Evolutionary conservation across 2,888 invertebrate genomes (phyloP).

Genomic region (Hyposoter didymator): DNA sequence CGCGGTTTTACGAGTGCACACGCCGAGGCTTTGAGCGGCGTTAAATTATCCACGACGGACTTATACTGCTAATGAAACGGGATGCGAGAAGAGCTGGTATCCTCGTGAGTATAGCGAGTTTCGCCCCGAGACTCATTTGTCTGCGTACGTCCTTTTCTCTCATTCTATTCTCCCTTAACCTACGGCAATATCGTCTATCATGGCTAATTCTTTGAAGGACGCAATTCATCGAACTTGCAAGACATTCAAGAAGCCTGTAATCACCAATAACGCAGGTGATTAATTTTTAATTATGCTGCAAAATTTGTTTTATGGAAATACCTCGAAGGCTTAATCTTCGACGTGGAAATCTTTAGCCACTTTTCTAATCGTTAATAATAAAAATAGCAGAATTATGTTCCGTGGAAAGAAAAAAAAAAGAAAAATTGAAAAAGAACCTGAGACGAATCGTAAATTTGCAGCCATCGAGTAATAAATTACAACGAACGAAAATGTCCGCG

Average conservation of each 20-base stretch:
- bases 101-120: conserved; percentile 45
- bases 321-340: not conserved
- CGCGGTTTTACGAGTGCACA: conserved; percentile 62
- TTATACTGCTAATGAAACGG: conserved; percentile 70
- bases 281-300: conserved; percentile 35
- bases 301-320: not conserved
- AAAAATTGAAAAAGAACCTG: not conserved
- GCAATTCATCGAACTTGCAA: conserved; percentile 57
- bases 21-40: conserved; percentile 62
- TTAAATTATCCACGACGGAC: conserved; percentile 68
- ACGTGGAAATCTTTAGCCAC: not conserved
- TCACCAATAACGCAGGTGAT: conserved; percentile 60
- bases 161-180: conserved; percentile 11
- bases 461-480: not conserved
- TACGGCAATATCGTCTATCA: conserved; percentile 39
- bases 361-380: not conserved
- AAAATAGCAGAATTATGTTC: not conserved
- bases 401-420: not conserved
- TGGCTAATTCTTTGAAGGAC: conserved; percentile 44
- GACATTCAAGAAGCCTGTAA: conserved; percentile 49
- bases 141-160: conserved; percentile 2
- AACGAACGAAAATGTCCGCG: not conserved
- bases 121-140: conserved; percentile 6
- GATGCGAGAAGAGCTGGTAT: conserved; percentile 60
- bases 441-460: not conserved